phyloP scores from a whole-genome alignment of 2,888 invertebrate genomes.

The Acleris sparsana region DNA sequence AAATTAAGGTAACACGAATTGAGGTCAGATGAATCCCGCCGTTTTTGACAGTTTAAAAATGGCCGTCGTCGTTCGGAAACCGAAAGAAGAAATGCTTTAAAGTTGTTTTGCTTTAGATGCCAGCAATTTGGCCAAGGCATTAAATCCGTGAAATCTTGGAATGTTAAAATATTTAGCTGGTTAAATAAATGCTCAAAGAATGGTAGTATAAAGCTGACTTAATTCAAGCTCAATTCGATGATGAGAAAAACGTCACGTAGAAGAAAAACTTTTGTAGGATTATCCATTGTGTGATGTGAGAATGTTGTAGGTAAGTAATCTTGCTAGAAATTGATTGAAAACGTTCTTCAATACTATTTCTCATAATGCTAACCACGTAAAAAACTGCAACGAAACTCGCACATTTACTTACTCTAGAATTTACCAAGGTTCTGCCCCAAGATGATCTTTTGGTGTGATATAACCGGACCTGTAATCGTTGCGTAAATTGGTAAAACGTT shows the following conservation, averaged over 20 bases:
- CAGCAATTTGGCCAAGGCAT: slow-evolving; percentile 56
- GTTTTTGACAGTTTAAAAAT: slow-evolving; percentile 38
- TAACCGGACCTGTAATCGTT: no score
- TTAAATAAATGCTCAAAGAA: slow-evolving; percentile 69
- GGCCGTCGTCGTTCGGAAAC: slow-evolving; percentile 58
- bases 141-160: slow-evolving; percentile 60
- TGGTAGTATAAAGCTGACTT: slow-evolving; percentile 22
- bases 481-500: no score
- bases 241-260: neutral
- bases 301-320: no score
- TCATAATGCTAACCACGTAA: no score
- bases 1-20: neutral
- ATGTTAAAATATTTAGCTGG: slow-evolving; percentile 59
- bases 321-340: no score
- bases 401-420: no score
- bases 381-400: no score
- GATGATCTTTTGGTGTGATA: no score
- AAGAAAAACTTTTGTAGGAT: neutral
- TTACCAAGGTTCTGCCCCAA: no score
- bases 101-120: slow-evolving; percentile 66
- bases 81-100: slow-evolving; percentile 61
- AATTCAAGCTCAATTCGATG: slow-evolving; percentile 4
- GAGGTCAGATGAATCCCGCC: slow-evolving; percentile 3
- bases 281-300: neutral
- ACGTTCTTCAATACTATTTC: no score